Conservation (phyloP, 2,113 vertebrate genomes). For the Aviceda subcristata region DNA sequence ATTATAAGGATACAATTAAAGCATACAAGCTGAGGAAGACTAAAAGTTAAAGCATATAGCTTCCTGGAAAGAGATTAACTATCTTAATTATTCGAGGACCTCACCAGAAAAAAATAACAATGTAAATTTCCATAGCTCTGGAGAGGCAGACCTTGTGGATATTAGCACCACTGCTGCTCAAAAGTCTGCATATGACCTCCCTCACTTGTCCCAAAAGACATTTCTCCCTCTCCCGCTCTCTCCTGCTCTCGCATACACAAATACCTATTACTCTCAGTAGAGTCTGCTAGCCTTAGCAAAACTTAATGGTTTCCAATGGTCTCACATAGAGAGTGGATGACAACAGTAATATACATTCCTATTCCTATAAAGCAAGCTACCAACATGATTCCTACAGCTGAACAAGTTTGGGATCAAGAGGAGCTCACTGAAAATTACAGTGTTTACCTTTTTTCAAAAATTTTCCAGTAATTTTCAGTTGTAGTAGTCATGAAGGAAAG, state of each 20-base stretch:
- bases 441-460: not conserved
- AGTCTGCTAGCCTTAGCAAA: not conserved
- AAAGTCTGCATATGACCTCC: not conserved
- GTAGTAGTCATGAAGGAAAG: not conserved
- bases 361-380: not conserved
- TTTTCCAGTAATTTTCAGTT: not conserved
- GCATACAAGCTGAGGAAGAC: not conserved
- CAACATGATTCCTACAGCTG: not conserved
- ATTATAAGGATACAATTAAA: conserved; percentile 39
- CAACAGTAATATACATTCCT: not conserved
- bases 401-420: not conserved
- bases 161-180: not conserved
- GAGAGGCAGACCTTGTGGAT: not conserved
- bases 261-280: not conserved
- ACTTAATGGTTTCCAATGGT: not conserved
- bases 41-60: conserved; percentile 6
- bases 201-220: not conserved
- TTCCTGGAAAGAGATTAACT: conserved; percentile 43
- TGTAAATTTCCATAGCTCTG: conserved; percentile 23
- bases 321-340: not conserved
- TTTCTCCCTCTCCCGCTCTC: not conserved
- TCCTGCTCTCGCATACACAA: not conserved
- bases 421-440: not conserved
- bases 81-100: not conserved
- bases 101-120: not conserved